phyloP scores from a whole-genome alignment of 1,140 invertebrate genomes.

The Aricia agestis region DNA sequence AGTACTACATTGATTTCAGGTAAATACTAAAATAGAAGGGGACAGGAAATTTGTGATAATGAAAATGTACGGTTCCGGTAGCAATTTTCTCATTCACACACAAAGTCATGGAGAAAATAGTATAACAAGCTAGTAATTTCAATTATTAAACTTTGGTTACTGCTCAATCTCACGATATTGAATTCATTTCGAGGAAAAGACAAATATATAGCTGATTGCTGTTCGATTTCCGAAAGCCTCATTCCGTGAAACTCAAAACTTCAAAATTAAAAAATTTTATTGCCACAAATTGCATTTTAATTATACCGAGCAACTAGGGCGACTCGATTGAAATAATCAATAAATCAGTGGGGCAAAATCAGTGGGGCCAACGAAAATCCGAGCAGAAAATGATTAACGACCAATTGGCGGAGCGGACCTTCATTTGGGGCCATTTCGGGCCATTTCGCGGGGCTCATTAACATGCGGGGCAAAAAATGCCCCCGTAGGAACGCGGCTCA shows the following conservation, averaged over 20 bases:
- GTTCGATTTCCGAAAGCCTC: background rate
- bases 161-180: background rate
- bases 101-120: too few relatives aligned
- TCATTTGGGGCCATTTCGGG: constrained; percentile 29
- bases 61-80: too few relatives aligned
- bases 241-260: background rate
- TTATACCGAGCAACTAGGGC: constrained; percentile 1
- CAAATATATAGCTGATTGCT: background rate
- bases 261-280: background rate
- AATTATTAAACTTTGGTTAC: too few relatives aligned
- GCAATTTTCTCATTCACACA: too few relatives aligned
- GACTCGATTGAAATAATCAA: constrained; percentile 17
- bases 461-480: constrained; percentile 45
- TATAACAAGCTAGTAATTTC: too few relatives aligned
- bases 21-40: too few relatives aligned
- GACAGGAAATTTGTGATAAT: too few relatives aligned
- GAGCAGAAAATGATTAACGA: constrained; percentile 24
- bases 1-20: too few relatives aligned
- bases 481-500: constrained; percentile 50
- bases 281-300: background rate
- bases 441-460: constrained; percentile 44
- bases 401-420: constrained; percentile 27
- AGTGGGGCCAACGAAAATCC: constrained; percentile 20
- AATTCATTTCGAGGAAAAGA: background rate
- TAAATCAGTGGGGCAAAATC: constrained; percentile 21